Percentiles rank a stretch among this genome's conserved stretches.
Evolutionary conservation across 2,113 vertebrate species (phyloP).

Genomic region (Salvelinus alpinus): DNA sequence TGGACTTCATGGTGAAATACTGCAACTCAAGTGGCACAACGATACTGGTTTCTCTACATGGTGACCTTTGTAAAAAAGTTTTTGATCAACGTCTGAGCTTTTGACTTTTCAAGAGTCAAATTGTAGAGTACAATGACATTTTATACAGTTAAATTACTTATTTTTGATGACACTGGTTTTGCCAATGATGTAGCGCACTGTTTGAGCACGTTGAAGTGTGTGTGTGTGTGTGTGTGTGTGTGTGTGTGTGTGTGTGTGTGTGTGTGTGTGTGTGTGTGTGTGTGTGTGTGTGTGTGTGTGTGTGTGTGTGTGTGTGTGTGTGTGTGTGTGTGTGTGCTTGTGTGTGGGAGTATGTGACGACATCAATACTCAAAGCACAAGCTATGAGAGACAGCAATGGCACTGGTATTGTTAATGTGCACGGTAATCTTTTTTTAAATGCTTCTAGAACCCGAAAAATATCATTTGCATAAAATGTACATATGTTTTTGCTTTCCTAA

Average conservation of each 20-base stretch:
- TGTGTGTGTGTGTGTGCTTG: slow-evolving; percentile 7
- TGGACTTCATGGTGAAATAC: not conserved
- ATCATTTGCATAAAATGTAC: slow-evolving; percentile 33
- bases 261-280: slow-evolving; percentile 5
- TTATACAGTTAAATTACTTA: slow-evolving; percentile 47
- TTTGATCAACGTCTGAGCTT: slow-evolving; percentile 2
- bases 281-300: slow-evolving; percentile 5
- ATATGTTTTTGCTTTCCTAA: slow-evolving; percentile 39
- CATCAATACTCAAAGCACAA: slow-evolving; percentile 23
- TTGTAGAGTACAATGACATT: slow-evolving; percentile 46
- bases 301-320: slow-evolving; percentile 4
- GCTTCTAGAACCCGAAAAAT: slow-evolving; percentile 15
- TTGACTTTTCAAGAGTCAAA: slow-evolving; percentile 46
- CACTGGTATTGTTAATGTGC: slow-evolving; percentile 31
- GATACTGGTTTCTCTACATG: not conserved
- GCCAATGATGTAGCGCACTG: slow-evolving; percentile 2
- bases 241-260: slow-evolving; percentile 5
- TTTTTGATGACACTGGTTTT: slow-evolving; percentile 44
- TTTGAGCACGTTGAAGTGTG: not conserved
- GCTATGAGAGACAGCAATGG: slow-evolving; percentile 51
- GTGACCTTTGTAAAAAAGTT: not conserved
- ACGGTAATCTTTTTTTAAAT: not conserved
- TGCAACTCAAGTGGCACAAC: not conserved
- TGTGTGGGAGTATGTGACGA: slow-evolving; percentile 26
- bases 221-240: slow-evolving; percentile 2